Evolutionary conservation across 2,888 invertebrate species (phyloP).

Genomic region (Prosopocoilus inquinatus): DNA sequence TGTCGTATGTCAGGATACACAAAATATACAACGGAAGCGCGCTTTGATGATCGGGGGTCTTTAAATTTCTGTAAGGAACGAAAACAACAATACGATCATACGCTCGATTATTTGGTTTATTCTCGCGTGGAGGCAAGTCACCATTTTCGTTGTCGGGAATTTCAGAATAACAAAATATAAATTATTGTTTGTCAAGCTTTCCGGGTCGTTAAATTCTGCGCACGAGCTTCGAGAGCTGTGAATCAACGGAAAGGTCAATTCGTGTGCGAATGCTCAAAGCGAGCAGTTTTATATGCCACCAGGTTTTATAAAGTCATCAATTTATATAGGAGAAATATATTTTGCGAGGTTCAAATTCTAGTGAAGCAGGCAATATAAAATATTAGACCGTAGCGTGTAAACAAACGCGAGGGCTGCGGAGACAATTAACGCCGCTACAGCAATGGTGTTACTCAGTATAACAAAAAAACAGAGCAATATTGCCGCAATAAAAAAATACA

Average conservation of each 20-base stretch:
- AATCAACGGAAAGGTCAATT: conserved; percentile 20
- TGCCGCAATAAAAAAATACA: too few species aligned
- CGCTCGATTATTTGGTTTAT: neutral
- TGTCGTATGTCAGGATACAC: too few species aligned
- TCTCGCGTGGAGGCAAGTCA: neutral
- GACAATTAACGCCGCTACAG: too few species aligned
- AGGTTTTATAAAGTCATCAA: neutral
- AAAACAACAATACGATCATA: neutral
- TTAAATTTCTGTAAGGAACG: too few species aligned
- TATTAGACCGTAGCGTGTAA: too few species aligned
- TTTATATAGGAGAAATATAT: neutral
- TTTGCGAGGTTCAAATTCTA: too few species aligned
- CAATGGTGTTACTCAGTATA: too few species aligned
- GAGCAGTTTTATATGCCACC: conserved; percentile 10
- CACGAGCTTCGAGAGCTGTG: conserved; percentile 8
- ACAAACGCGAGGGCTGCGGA: too few species aligned
- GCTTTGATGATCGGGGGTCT: too few species aligned
- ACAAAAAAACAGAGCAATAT: too few species aligned
- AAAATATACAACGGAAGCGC: too few species aligned
- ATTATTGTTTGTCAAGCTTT: conserved; percentile 11
- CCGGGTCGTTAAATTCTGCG: conserved; percentile 19
- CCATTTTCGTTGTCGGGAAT: conserved; percentile 8
- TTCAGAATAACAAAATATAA: conserved; percentile 15
- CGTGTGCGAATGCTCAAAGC: conserved; percentile 2
- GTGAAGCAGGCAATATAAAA: too few species aligned